phyloP scores from a whole-genome alignment of 2,113 vertebrate genomes.

The Ranitomeya variabilis region DNA sequence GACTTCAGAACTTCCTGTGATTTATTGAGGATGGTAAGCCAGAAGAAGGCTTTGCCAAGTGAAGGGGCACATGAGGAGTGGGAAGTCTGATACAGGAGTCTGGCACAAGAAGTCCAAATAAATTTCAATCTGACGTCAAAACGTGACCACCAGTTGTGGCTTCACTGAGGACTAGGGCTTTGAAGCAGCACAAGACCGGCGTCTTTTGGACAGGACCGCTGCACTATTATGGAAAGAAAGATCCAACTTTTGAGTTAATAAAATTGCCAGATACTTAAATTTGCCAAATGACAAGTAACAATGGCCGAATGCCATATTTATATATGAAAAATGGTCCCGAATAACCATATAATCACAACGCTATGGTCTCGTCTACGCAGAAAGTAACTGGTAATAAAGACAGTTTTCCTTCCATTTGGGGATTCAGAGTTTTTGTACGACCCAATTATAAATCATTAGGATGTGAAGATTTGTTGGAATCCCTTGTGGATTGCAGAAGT shows the following conservation, averaged over 20 bases:
- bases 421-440: no score
- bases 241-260: neutral
- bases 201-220: neutral
- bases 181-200: neutral
- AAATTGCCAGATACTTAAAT: neutral
- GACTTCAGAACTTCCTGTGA: neutral
- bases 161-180: neutral
- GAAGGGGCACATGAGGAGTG: constrained; percentile 19
- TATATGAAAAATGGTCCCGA: neutral
- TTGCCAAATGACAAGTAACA: neutral
- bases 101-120: constrained; percentile 3
- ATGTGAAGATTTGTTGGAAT: no score
- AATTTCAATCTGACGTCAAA: constrained; percentile 17
- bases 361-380: no score
- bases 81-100: constrained; percentile 5
- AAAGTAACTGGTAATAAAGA: no score
- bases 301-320: neutral
- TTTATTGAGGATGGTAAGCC: neutral
- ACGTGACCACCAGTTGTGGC: constrained; percentile 21
- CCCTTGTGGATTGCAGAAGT: no score
- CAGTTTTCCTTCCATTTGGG: no score
- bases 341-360: no score
- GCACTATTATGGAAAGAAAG: constrained; percentile 16
- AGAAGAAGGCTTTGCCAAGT: constrained; percentile 16
- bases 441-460: no score